phyloP scores from a whole-genome alignment of 2,113 vertebrate species.

The Marcusenius ussheri region DNA sequence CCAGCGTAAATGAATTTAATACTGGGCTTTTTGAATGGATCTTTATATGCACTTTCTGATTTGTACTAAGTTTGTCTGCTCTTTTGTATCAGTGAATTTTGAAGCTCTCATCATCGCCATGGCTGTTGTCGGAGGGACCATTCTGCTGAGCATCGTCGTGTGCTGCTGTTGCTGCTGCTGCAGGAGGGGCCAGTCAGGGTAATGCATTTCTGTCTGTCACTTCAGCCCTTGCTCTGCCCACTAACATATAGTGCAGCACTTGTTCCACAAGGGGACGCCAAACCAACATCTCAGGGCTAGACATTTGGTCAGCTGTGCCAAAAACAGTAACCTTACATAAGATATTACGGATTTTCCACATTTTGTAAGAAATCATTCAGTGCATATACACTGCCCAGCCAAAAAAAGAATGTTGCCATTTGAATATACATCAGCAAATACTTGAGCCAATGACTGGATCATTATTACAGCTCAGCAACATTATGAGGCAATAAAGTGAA shows the following conservation, averaged over 20 bases:
- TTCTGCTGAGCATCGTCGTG: constrained; percentile 53
- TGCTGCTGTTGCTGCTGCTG: constrained; percentile 77
- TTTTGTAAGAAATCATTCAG: not conserved
- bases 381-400: not conserved
- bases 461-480: too few relatives aligned
- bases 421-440: too few relatives aligned
- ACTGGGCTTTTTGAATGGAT: not conserved
- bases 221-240: not conserved
- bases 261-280: not conserved
- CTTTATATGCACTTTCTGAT: not conserved
- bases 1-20: not conserved
- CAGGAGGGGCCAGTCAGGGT: constrained; percentile 53
- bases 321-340: not conserved
- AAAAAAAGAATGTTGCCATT: too few relatives aligned
- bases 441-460: too few relatives aligned
- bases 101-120: constrained; percentile 74
- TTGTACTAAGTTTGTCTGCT: constrained; percentile 7
- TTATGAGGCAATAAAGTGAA: too few relatives aligned
- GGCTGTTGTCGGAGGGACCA: constrained; percentile 57
- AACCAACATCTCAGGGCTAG: not conserved
- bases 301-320: not conserved
- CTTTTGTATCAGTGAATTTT: constrained; percentile 71
- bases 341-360: not conserved
- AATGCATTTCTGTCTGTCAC: constrained; percentile 29
- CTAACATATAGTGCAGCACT: not conserved